A percentile compares a stretch with the other conserved stretches of the same genome.
These are phyloP conservation scores for Poeciliopsis paucimaculata DNA, from an alignment of 2,797 vertebrate genomes.

Conservation along the genomic window DNA sequence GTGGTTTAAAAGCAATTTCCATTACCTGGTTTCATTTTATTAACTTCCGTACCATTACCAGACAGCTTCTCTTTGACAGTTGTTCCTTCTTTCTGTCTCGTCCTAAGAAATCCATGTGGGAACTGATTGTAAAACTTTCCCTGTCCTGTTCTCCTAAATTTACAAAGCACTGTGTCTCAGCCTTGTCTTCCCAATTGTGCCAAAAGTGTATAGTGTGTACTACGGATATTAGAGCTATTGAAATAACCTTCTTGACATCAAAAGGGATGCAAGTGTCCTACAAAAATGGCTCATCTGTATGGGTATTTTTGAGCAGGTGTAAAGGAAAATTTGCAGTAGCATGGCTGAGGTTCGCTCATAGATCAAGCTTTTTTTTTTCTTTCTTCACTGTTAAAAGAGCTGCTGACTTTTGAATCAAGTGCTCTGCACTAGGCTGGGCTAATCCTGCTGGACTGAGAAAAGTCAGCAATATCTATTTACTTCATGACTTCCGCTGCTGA, in stretches of 20 bases:
- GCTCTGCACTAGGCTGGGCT: conserved; percentile 1
- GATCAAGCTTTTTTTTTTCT: conserved; percentile 14
- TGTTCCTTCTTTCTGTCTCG: conserved; percentile 70
- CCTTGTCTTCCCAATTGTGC: conserved; percentile 23
- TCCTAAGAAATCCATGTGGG: conserved; percentile 68
- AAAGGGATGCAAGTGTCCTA: conserved; percentile 24
- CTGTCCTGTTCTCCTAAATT: conserved; percentile 67
- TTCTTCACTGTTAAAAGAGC: conserved; percentile 37
- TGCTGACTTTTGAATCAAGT: conserved; percentile 36
- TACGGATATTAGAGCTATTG: conserved; percentile 17
- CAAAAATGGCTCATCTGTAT: conserved; percentile 13
- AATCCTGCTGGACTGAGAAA: conserved; percentile 28
- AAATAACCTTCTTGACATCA: conserved; percentile 25
- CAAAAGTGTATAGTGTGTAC: conserved; percentile 37
- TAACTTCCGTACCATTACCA: conserved; percentile 82
- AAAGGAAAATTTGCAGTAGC: conserved; percentile 9
- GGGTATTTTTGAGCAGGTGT: conserved; percentile 21
- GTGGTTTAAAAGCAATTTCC: conserved; percentile 87
- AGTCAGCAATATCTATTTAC: conserved; percentile 54
- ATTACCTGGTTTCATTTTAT: conserved; percentile 84
- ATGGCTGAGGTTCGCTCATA: conserved; percentile 19
- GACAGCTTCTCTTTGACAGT: conserved; percentile 71
- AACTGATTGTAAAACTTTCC: conserved; percentile 60
- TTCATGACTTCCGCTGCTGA: conserved; percentile 55
- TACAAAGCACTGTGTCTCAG: conserved; percentile 32